phyloP scores from a whole-genome alignment of 2,888 invertebrate species.

The Spisula subtruncata region DNA sequence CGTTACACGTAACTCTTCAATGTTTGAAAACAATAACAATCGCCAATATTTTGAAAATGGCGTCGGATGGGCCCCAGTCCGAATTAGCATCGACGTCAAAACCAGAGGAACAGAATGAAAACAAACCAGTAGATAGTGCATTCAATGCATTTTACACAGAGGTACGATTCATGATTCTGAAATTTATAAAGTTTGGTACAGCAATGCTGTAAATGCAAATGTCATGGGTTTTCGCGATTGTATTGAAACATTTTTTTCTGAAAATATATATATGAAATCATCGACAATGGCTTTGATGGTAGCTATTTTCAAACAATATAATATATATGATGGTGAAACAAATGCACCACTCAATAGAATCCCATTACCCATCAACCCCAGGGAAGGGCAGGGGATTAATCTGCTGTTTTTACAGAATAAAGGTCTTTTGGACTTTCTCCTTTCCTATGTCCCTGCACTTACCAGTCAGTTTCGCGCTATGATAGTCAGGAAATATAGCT shows the following conservation, averaged over 20 bases:
- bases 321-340: no score
- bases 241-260: neutral
- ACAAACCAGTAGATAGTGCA: constrained; percentile 62
- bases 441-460: no score
- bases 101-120: constrained; percentile 43
- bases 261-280: no score
- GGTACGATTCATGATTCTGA: constrained; percentile 54
- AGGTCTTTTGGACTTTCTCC: no score
- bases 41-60: constrained; percentile 59
- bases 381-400: no score
- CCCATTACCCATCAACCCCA: no score
- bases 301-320: no score
- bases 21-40: constrained; percentile 35
- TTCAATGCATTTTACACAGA: constrained; percentile 79
- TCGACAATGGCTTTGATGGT: no score
- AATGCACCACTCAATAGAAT: no score
- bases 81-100: constrained; percentile 54
- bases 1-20: constrained; percentile 27
- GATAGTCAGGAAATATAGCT: no score
- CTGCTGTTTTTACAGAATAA: no score
- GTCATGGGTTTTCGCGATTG: constrained; percentile 33
- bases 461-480: no score
- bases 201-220: neutral
- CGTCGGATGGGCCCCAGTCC: constrained; percentile 41
- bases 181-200: neutral